phyloP scores from a whole-genome alignment of 1,140 invertebrate species.

The Chelonus insularis region DNA sequence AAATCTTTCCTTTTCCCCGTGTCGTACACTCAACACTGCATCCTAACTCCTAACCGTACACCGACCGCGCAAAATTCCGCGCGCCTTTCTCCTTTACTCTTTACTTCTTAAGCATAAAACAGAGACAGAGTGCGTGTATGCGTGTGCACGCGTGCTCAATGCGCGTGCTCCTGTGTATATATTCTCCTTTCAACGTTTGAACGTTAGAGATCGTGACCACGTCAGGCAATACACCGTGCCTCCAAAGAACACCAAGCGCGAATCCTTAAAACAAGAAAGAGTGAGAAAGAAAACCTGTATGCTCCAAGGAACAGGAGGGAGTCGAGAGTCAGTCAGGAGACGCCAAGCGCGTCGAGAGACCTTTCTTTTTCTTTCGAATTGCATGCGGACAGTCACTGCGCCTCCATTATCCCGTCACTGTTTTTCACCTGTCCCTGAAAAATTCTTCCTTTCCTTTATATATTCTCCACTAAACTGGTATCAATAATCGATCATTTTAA shows the following conservation, averaged over 20 bases:
- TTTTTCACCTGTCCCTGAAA: slow-evolving; percentile 9
- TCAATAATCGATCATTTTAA: neutral
- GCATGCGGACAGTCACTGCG: slow-evolving; percentile 8
- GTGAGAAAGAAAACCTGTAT: neutral
- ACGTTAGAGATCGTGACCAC: slow-evolving; percentile 6
- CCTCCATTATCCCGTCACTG: slow-evolving; percentile 12
- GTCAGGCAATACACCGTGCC: neutral
- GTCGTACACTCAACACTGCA: neutral
- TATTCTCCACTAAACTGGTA: neutral
- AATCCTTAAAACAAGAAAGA: neutral
- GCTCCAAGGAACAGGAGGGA: slow-evolving; percentile 3
- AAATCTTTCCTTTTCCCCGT: too few species aligned
- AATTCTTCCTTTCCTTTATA: neutral
- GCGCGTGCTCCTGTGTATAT: slow-evolving; percentile 16
- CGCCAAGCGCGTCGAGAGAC: slow-evolving; percentile 10
- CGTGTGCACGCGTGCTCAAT: slow-evolving; percentile 13
- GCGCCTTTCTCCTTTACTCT: slow-evolving; percentile 3
- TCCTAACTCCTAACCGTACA: neutral
- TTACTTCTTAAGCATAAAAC: neutral
- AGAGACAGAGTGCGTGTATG: neutral
- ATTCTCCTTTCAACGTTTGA: neutral
- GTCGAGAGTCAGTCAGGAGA: slow-evolving; percentile 6
- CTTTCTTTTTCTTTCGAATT: slow-evolving; percentile 13
- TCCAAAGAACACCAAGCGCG: neutral
- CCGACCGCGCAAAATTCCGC: slow-evolving; percentile 19